Conservation (phyloP, 2,888 invertebrate genomes). For the Conchocele bisecta region DNA sequence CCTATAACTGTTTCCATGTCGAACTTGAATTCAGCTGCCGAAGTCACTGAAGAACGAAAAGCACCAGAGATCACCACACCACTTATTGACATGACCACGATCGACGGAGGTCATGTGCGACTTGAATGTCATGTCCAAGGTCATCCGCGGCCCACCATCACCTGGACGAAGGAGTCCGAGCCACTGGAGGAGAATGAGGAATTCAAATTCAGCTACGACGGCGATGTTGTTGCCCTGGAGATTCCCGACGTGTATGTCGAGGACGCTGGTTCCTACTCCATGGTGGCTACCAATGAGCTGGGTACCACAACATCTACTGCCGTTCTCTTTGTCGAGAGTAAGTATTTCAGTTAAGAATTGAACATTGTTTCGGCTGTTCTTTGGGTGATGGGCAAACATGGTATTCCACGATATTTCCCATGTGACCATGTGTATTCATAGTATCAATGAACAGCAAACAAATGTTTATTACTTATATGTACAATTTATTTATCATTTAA, state of each 20-base stretch:
- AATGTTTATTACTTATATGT: too few species aligned
- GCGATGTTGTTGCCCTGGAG: conserved; percentile 84
- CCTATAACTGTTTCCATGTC: background rate
- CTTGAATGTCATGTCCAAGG: conserved; percentile 81
- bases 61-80: conserved; percentile 72
- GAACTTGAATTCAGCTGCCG: conserved; percentile 52
- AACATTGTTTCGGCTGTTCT: too few species aligned
- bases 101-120: conserved; percentile 75
- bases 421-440: too few species aligned
- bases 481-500: too few species aligned
- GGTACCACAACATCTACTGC: conserved; percentile 92
- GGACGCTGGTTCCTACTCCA: conserved; percentile 90
- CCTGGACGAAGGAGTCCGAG: conserved; percentile 92
- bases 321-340: conserved; percentile 86
- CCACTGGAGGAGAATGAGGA: conserved; percentile 86
- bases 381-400: too few species aligned
- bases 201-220: conserved; percentile 84
- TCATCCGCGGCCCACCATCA: conserved; percentile 84
- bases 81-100: conserved; percentile 66
- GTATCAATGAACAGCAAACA: too few species aligned
- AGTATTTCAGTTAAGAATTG: too few species aligned
- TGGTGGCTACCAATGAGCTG: conserved; percentile 88
- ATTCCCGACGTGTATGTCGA: conserved; percentile 87
- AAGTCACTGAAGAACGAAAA: conserved; percentile 59
- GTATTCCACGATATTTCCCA: too few species aligned